Conservation (phyloP, 2,113 vertebrate genomes). For the Equus quagga region DNA sequence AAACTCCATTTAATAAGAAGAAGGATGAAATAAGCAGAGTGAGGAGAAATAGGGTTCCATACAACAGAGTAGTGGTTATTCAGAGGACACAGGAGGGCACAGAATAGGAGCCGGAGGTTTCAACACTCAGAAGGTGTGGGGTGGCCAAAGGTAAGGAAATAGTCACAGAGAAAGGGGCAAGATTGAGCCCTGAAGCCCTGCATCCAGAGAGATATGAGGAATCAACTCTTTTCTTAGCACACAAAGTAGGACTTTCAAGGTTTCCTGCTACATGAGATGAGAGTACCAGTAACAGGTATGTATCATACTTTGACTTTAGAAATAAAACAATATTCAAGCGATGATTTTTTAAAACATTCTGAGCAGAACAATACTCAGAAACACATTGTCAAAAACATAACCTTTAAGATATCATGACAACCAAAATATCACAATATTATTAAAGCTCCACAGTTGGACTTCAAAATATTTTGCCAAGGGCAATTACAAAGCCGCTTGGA, state of each 20-base stretch:
- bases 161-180: not conserved
- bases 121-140: not conserved
- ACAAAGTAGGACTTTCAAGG: not conserved
- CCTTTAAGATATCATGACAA: not conserved
- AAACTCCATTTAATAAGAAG: not conserved
- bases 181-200: not conserved
- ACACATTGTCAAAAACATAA: not conserved
- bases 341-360: slow-evolving; percentile 29
- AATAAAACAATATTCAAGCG: not conserved
- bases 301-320: not conserved
- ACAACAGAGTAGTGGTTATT: not conserved
- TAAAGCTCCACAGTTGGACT: not conserved
- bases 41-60: not conserved
- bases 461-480: not conserved
- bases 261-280: not conserved
- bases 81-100: not conserved
- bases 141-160: not conserved
- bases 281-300: not conserved
- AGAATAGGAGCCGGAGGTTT: not conserved
- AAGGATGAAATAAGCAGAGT: not conserved
- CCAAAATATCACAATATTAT: slow-evolving; percentile 2
- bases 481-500: not conserved
- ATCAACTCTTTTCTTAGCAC: not conserved
- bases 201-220: not conserved
- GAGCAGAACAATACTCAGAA: not conserved